phyloP scores from a whole-genome alignment of 2,113 vertebrate genomes.

The Tamias sibiricus region DNA sequence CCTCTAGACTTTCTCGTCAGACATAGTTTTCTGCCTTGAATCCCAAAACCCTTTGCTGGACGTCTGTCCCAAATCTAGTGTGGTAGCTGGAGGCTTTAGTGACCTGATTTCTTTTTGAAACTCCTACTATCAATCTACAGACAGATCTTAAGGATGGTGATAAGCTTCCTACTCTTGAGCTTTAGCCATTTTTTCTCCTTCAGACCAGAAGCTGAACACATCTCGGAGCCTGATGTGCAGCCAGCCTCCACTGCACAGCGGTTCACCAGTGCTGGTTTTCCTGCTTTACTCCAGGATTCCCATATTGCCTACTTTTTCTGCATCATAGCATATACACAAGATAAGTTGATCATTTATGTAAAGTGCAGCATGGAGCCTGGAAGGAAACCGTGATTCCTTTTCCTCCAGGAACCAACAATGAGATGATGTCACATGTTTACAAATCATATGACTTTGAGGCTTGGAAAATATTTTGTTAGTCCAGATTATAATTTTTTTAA shows the following conservation, averaged over 20 bases:
- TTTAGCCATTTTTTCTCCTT: neutral
- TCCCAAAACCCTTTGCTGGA: neutral
- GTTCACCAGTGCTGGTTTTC: neutral
- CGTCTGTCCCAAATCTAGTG: neutral
- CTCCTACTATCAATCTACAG: neutral
- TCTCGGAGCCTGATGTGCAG: neutral
- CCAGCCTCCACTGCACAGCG: neutral
- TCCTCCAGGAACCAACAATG: neutral
- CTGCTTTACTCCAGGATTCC: rapidly evolving
- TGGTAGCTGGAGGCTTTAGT: neutral
- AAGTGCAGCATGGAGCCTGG: neutral
- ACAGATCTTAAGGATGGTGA: neutral
- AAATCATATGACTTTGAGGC: neutral
- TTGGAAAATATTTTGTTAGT: neutral
- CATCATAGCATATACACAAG: too few species aligned
- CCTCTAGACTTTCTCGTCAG: neutral
- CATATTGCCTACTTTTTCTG: too few species aligned
- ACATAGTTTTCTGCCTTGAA: neutral
- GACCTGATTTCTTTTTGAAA: neutral
- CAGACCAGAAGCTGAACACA: neutral
- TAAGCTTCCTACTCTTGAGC: neutral
- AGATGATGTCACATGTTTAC: neutral
- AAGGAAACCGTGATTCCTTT: conserved; percentile 10
- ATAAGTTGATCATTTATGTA: neutral
- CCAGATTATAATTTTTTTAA: neutral